Base-by-base conservation (phyloP, 2,113 vertebrate species). In the Hippopotamus amphibius region DNA sequence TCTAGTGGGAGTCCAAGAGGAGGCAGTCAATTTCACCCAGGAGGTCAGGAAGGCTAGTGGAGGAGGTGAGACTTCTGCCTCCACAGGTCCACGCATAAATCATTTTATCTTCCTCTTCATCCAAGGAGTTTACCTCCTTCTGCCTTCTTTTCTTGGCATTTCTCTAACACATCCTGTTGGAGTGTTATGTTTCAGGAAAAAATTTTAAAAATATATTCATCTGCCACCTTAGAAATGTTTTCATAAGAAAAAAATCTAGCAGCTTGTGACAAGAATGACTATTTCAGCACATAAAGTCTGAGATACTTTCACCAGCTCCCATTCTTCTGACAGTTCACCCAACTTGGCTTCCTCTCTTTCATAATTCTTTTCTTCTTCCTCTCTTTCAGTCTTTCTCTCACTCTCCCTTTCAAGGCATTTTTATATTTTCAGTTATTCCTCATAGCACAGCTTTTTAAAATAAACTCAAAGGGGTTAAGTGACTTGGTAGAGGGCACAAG, bases 141-240 rank as follows among this genome's bases (percentile, higher is more conserved):
- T 97, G 96, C 59, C 92, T 97, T 95, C 97, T 97, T 96, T 98
- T 97, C 97, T 97, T 97, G 93, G 97, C 97, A 97, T 97, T 97
- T 97, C 93, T 97, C 92, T 97, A 93, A 96, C 97, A 97, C 97
- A 97, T 98, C 93, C 97, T 96, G 89, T 88, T 97, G 50, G 83
- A 97, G 97, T 97, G 97, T 96, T 98, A 97, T 96, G 95, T 93
- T 97, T 98, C 96, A 96, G 94, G 95, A 93, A 97, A 74, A 97
- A 84, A 37, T 69, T 93, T 97, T 94, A 95, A 98, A 98, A 97
- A 97, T 98, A 98, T 94, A 97, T 97, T 97, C 97, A 98, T 98
- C 97, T 97, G 97, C 95, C 97, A 98, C 97, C 97, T 97, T 97
- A 98, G 96, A 97, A 96, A 96, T 97, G 97, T 98, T 97, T 98